phyloP scores from a whole-genome alignment of 2,888 invertebrate genomes.

The Busseola fusca region DNA sequence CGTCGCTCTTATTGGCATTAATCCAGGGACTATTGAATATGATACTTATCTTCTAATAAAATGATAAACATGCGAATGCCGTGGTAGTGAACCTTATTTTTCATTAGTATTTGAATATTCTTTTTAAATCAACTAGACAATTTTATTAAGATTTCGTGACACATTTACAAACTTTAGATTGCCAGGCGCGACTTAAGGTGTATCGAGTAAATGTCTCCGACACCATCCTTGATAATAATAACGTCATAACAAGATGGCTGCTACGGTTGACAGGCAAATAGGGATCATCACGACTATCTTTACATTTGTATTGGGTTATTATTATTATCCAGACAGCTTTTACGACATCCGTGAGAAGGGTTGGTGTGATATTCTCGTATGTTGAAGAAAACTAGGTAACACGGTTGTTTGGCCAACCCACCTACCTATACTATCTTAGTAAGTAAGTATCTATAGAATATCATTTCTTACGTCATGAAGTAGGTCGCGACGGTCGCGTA shows the following conservation, averaged over 20 bases:
- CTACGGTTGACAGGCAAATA: conserved; percentile 36
- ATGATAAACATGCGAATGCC: neutral
- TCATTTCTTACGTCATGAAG: neutral
- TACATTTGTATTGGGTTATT: conserved; percentile 35
- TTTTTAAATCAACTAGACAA: neutral
- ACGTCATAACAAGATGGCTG: conserved; percentile 22
- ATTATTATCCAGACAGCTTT: conserved; percentile 36
- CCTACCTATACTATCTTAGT: neutral
- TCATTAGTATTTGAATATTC: neutral
- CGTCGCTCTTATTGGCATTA: neutral
- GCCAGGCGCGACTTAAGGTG: neutral
- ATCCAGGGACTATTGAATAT: neutral
- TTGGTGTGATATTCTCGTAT: conserved; percentile 30
- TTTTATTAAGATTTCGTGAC: neutral
- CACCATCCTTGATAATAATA: neutral
- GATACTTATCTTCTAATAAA: neutral
- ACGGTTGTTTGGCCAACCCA: neutral
- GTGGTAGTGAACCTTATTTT: neutral
- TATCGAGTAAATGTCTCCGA: neutral
- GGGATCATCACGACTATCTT: conserved; percentile 29
- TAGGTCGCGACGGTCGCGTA: neutral
- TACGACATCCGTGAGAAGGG: conserved; percentile 48
- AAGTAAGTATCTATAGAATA: neutral
- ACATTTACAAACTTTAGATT: neutral
- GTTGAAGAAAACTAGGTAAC: conserved; percentile 16